Base-by-base conservation (phyloP, 1,140 invertebrate genomes). In the Cotesia typhae region DNA sequence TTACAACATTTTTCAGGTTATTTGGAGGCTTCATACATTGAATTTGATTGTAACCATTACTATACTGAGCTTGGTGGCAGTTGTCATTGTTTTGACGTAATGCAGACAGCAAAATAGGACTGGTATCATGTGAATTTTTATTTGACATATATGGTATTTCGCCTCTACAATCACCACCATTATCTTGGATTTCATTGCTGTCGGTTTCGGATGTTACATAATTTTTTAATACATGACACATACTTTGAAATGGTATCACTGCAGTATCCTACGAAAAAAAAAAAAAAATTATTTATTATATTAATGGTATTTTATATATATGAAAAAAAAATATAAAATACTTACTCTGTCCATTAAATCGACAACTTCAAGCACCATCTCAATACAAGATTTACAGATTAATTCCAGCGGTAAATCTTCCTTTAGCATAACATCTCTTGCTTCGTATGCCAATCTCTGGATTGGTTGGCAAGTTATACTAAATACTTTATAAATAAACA, bases 171-270 rank as follows among this genome's bases (percentile, higher is more conserved):
- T 35, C 10, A 60, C 10, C 53, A 37, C 10, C 53, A 37, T 57
- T 36, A 28, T 51, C n/a, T 17, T 60, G 75, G 20, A 83, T 10
- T 47, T 47, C 6, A 47, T 47, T 47, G 5, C 41, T 47, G 10
- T 10, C 6, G 10, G 41, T 47, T 6, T 47, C 41, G 10, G 41
- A 47, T 47, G 41, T 10, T 10, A 47, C 76, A 61, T 89, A 91
- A 76, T 92, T 90, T 71, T 91, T 90, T 0, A 94, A 79, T 0
- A 89, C 87, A 78, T 93, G 91, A 53, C 91, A 90, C 63, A 93
- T 81, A 0, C 88, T 88, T 85, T 94, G 92, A 74, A 93, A 93
- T 20, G 91, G 85, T n/a, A 91, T 88, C 9, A 93, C 90, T 0
- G 92, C 92, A 75, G 90, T 87, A 60, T 91, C 90, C 78, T 91